Evolutionary conservation across 2,888 invertebrate genomes (phyloP).

Genomic region (Pterostichus madidus): DNA sequence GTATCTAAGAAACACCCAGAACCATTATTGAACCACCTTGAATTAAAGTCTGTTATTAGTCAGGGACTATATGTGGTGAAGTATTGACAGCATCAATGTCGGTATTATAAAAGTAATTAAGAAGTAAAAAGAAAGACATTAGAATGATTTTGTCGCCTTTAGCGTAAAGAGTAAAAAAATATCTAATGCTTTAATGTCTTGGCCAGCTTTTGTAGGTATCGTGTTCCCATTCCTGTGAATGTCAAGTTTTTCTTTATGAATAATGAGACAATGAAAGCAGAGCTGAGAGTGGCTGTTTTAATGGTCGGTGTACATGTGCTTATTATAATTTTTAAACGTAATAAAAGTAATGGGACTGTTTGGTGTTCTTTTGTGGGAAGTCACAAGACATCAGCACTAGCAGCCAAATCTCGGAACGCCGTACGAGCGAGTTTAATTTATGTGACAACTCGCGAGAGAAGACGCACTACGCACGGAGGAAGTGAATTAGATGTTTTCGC

Average conservation of each 20-base stretch:
- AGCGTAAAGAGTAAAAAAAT: not conserved
- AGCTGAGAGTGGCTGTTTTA: conserved; percentile 15
- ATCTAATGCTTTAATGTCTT: not conserved
- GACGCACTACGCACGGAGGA: not conserved
- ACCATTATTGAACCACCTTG: too few relatives aligned
- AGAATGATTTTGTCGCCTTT: not conserved
- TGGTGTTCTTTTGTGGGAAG: conserved; percentile 41
- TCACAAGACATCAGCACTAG: not conserved
- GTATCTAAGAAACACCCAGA: too few relatives aligned
- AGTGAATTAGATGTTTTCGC: too few relatives aligned
- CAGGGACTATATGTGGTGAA: too few relatives aligned
- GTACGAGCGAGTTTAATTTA: not conserved
- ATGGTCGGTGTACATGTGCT: conserved; percentile 34
- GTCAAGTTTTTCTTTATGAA: conserved; percentile 20
- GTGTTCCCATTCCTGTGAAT: not conserved
- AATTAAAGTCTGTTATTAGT: too few relatives aligned
- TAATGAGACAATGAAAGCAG: conserved; percentile 30
- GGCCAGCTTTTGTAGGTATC: not conserved
- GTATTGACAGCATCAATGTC: not conserved
- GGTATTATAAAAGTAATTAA: not conserved
- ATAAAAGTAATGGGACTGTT: conserved; percentile 40
- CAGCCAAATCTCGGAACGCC: not conserved
- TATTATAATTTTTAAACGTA: conserved; percentile 50
- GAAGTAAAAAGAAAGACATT: not conserved
- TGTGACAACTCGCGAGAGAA: conserved; percentile 3